phyloP scores from a whole-genome alignment of 2,797 vertebrate genomes.

The Pelochelys cantorii region DNA sequence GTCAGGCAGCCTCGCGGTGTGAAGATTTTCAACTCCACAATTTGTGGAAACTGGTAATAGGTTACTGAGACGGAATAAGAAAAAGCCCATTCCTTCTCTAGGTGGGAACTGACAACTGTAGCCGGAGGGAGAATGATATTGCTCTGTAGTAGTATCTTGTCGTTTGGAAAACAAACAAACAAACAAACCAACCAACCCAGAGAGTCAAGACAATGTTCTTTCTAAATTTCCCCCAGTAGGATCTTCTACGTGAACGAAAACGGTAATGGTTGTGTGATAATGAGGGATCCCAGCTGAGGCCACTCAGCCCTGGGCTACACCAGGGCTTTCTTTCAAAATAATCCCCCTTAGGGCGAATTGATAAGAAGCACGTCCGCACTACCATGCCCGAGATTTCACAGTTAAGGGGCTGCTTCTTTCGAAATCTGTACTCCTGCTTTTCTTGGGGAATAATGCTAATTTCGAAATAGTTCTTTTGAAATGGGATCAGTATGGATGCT shows the following conservation, averaged over 20 bases:
- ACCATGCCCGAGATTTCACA: too few relatives aligned
- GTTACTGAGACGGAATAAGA: constrained; percentile 52
- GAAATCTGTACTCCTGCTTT: too few relatives aligned
- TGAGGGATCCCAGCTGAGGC: too few relatives aligned
- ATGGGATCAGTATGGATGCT: too few relatives aligned
- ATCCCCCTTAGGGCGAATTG: too few relatives aligned
- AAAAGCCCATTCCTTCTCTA: constrained; percentile 55
- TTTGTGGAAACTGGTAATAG: constrained; percentile 69
- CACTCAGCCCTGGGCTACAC: too few relatives aligned
- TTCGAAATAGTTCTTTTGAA: too few relatives aligned
- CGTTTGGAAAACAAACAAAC: background rate
- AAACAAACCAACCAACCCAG: background rate
- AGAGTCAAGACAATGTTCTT: constrained; percentile 19
- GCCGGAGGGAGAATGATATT: constrained; percentile 56
- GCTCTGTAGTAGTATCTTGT: background rate
- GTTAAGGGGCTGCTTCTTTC: too few relatives aligned
- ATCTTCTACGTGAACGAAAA: background rate
- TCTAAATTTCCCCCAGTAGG: constrained; percentile 32
- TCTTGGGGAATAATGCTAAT: too few relatives aligned
- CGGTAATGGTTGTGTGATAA: too few relatives aligned
- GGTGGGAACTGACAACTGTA: constrained; percentile 41
- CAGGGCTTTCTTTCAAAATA: too few relatives aligned
- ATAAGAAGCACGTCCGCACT: too few relatives aligned
- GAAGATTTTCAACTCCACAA: constrained; percentile 53
- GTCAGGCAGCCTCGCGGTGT: constrained; percentile 52